A percentile compares a stretch with the other conserved stretches of the same genome.
phyloP scores from a whole-genome alignment of 2,113 vertebrate species.

The Guaruba guarouba region DNA sequence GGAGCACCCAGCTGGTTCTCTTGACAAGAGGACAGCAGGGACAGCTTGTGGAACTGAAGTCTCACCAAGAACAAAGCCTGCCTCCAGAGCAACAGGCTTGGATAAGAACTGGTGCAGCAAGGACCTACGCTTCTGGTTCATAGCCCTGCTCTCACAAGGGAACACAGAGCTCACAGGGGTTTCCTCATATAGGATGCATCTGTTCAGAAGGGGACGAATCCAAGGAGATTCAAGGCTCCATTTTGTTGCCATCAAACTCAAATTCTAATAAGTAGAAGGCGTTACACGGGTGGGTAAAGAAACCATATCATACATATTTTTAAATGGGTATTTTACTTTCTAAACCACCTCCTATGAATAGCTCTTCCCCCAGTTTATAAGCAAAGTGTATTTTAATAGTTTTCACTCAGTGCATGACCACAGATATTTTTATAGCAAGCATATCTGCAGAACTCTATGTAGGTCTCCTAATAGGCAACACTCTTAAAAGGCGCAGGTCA shows the following conservation, averaged over 20 bases:
- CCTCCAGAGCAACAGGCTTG: background rate
- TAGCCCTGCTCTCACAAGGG: background rate
- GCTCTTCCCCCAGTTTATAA: background rate
- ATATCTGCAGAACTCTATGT: background rate
- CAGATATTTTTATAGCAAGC: background rate
- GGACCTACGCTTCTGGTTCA: fast-evolving
- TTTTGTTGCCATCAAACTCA: background rate
- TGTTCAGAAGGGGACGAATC: background rate
- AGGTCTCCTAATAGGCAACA: background rate
- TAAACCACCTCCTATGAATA: background rate
- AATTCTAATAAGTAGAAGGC: background rate
- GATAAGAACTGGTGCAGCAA: background rate
- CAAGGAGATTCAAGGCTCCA: background rate
- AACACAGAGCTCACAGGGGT: background rate
- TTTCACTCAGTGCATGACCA: background rate
- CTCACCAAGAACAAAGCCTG: background rate
- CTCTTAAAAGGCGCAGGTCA: background rate
- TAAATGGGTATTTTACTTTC: background rate
- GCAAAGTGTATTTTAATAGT: background rate
- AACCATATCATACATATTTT: background rate
- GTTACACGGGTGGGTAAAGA: background rate
- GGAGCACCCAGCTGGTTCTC: background rate
- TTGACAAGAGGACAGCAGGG: background rate
- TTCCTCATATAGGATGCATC: fast-evolving
- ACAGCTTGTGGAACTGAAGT: background rate